Conservation (phyloP, 2,797 vertebrate species). For the Xiphorhynchus erythropygius region DNA sequence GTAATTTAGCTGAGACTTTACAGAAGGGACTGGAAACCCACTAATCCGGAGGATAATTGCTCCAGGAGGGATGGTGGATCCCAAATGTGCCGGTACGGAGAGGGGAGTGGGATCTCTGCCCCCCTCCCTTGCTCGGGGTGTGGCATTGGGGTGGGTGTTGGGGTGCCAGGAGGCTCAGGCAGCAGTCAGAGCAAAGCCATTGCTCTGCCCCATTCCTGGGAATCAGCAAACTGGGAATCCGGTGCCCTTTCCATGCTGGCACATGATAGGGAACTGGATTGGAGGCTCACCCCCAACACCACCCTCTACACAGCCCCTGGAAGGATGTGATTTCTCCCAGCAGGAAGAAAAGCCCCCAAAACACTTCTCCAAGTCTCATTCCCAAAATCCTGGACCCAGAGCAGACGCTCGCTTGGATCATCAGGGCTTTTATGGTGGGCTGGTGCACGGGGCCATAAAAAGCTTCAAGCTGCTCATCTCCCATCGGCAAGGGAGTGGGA, state of each 20-base stretch:
- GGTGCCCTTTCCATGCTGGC: background rate
- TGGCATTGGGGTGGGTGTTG: background rate
- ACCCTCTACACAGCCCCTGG: rapidly evolving
- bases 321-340: background rate
- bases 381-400: background rate
- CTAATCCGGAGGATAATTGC: background rate
- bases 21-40: background rate
- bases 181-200: background rate
- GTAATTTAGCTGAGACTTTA: background rate
- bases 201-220: too few relatives aligned
- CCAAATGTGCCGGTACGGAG: rapidly evolving
- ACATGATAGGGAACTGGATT: background rate
- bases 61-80: background rate
- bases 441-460: background rate
- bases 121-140: background rate
- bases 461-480: constrained; percentile 48
- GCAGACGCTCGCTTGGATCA: background rate
- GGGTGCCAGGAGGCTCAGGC: background rate
- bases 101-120: background rate
- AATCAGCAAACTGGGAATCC: background rate
- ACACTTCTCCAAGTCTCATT: background rate
- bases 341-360: background rate
- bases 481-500: background rate
- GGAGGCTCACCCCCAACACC: background rate
- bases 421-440: background rate